Base-by-base conservation (phyloP, 2,113 vertebrate genomes). In the Lethenteron camtschaticum region DNA sequence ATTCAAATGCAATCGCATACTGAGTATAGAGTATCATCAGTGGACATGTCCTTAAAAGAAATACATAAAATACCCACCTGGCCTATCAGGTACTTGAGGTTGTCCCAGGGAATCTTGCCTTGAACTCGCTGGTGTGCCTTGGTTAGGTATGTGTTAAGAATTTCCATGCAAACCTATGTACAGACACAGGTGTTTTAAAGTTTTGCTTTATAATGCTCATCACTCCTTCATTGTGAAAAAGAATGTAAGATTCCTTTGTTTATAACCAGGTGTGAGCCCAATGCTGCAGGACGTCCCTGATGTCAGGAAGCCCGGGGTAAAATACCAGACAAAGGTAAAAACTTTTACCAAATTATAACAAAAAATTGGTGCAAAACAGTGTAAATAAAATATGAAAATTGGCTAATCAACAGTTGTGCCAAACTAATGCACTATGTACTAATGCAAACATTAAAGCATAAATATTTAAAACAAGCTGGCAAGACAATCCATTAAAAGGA, bases 41-140 rank as follows among this genome's bases (percentile, higher is more conserved):
- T 41, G 41, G 41, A 41, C 41, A 41, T 41, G 41, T 41, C 41
- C 5, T 41, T 41, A 41, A 41, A 41, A 41, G 41, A 5, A 41
- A 41, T 41, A 41, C 41, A 41, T 41, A 41, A 41, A 41, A 41
- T 41, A 63, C 80, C 77, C 57, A 96, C 94, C 90, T 99, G 91
- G 58, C 92, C 90, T 8, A 95, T 85, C 1, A 99, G 86, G 73
- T 96, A 96, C 72, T 95, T 95, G 70, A 99, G 86, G 73, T 86
- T 91, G 71, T 74, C 86, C 92, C 92, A 99, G 0, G 94, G 92
- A 71, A 96, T 88, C 71, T 77, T 77, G 2, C 76, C 76, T 72
- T 95, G 86, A 1, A 72, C 80, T 73, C 91, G 88, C 69, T 78
- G 75, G 73, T 83, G 82, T 73, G 88, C 84, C 80, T 90, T 92